These are phyloP conservation scores for Coptodon bakossiorum DNA, from an alignment of 2,113 vertebrate species.

Conservation along the genomic window DNA sequence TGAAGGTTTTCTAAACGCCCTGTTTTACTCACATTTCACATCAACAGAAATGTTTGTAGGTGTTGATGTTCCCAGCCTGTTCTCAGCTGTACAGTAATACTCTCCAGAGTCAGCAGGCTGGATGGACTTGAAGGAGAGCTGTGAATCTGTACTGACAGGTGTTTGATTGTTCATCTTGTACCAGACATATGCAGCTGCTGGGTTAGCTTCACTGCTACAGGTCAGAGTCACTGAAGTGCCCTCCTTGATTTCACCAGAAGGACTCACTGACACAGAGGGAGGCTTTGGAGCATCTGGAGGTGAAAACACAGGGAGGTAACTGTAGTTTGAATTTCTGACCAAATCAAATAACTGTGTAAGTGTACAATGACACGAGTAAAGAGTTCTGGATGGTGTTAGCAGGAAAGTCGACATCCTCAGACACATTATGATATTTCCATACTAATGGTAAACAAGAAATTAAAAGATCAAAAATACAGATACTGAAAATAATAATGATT, in stretches of 20 bases:
- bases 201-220: rapidly evolving
- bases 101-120: not conserved
- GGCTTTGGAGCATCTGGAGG: not conserved
- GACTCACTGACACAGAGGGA: not conserved
- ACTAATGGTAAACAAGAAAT: not conserved
- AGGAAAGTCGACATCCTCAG: not conserved
- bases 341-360: not conserved
- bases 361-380: not conserved
- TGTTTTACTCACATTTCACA: not conserved
- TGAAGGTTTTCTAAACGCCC: not conserved
- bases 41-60: not conserved
- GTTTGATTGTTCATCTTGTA: not conserved
- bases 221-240: not conserved
- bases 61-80: not conserved
- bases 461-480: not conserved
- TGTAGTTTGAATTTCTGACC: not conserved
- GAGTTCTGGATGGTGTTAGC: not conserved
- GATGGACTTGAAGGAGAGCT: rapidly evolving
- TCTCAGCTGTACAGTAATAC: not conserved
- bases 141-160: not conserved
- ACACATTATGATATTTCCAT: not conserved
- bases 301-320: not conserved
- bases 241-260: rapidly evolving
- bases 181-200: not conserved
- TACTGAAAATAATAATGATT: not conserved